Conservation (phyloP, 2,797 vertebrate species). For the Carapus acus region DNA sequence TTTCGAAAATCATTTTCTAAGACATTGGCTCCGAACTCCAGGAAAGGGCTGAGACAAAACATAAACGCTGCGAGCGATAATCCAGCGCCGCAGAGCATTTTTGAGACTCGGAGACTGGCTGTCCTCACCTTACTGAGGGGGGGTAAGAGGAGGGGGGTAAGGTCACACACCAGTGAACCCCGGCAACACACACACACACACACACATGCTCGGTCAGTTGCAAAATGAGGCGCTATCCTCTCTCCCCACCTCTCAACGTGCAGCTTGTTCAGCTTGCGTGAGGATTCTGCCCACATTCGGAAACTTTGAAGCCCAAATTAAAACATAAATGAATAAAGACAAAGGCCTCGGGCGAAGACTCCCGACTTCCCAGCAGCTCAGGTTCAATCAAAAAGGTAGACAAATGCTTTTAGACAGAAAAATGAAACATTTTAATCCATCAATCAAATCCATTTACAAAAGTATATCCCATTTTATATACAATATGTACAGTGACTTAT, state of each 20-base stretch:
- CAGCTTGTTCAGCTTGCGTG: constrained; percentile 54
- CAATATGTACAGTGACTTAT: constrained; percentile 75
- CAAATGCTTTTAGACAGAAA: constrained; percentile 60
- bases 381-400: constrained; percentile 41
- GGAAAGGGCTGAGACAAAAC: constrained; percentile 61
- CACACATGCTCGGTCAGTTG: no score
- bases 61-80: constrained; percentile 51
- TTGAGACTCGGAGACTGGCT: constrained; percentile 28
- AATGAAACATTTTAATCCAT: constrained; percentile 75
- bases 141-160: constrained; percentile 40
- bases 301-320: constrained; percentile 42
- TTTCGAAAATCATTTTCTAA: constrained; percentile 60
- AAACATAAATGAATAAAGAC: constrained; percentile 56
- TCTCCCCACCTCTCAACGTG: constrained; percentile 46
- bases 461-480: constrained; percentile 82
- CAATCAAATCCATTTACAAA: constrained; percentile 77
- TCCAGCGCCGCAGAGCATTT: constrained; percentile 50
- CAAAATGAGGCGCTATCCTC: constrained; percentile 60
- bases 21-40: constrained; percentile 58
- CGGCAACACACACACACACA: constrained; percentile 52
- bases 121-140: constrained; percentile 55
- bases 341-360: constrained; percentile 56
- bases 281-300: constrained; percentile 43
- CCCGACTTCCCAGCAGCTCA: no score
- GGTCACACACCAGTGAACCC: constrained; percentile 50